Evolutionary conservation across 2,113 vertebrate species (phyloP), one percentile per base, ranked within the genome.

Genomic region (western clawed frog (Xenopus tropicalis)): DNA sequence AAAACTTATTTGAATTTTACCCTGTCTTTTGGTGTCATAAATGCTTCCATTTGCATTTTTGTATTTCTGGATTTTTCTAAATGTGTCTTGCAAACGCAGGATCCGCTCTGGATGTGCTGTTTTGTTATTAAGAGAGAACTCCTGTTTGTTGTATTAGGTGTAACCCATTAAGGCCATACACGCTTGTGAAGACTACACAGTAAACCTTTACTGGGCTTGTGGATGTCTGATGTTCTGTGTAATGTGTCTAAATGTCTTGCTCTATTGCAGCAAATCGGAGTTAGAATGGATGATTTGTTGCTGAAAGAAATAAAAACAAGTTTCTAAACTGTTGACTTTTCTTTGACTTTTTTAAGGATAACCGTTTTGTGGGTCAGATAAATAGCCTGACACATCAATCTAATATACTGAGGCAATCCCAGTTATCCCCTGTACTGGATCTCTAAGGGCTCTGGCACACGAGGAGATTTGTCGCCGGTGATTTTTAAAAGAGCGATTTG

Each of bases 161-260:
- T 68, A 37, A 83, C 79, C 78, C 76, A 74, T 75, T 84, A 78
- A 51, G 81, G 80, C 82, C 82, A 83, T 86, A 78, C 89, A 89
- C 88, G 4, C 93, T 90, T 83, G 90, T 99, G 97, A 99, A 80
- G 94, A 86, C 83, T 88, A 85, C 89, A 87, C 94, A 94, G 89
- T 88, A 97, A 99, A 95, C 93, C 96, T 86, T 77, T 14, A 56
- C 5, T 64, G 86, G 95, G 93, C 83, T 81, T 96, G 93, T 95
- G 93, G 86, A 83, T 82, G 84, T 93, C 92, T 83, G 95, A 99
- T 93, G 90, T 89, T 69, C 80, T 58, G 81, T 89, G 88, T 89
- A 85, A 86, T 88, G 81, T 79, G 20, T 20, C 56, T n/a, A 74
- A 78, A 72, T 84, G 81, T 83, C 88, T 82, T 84, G 79, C 82